Evolutionary conservation across 2,113 vertebrate genomes (phyloP).

Genomic region (Channa maculata): DNA sequence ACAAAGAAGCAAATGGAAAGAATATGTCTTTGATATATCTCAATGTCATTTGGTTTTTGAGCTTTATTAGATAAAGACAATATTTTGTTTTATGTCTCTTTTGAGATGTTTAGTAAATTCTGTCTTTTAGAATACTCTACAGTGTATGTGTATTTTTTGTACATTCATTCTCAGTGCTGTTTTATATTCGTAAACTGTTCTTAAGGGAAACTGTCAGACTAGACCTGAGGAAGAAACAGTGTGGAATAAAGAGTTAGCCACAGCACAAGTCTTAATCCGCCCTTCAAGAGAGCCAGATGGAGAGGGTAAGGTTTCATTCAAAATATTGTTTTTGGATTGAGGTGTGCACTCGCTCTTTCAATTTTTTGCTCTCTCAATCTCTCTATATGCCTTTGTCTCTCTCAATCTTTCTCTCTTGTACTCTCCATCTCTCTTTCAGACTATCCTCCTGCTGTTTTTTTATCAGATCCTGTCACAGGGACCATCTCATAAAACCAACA

Average conservation of each 20-base stretch:
- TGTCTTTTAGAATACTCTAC: background rate
- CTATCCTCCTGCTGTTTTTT: slow-evolving; percentile 65
- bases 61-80: background rate
- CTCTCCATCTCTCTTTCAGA: slow-evolving; percentile 59
- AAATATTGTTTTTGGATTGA: slow-evolving; percentile 86
- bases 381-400: slow-evolving; percentile 56
- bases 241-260: slow-evolving; percentile 77
- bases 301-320: slow-evolving; percentile 83
- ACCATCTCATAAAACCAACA: slow-evolving; percentile 75
- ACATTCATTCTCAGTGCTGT: slow-evolving; percentile 27
- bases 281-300: slow-evolving; percentile 86
- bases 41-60: slow-evolving; percentile 1
- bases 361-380: slow-evolving; percentile 56
- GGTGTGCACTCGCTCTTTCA: slow-evolving; percentile 67
- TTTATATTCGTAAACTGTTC: slow-evolving; percentile 56
- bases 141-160: slow-evolving; percentile 6
- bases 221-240: slow-evolving; percentile 75
- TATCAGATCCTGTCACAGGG: slow-evolving; percentile 78
- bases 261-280: slow-evolving; percentile 83
- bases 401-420: slow-evolving; percentile 59
- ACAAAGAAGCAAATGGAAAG: slow-evolving; percentile 3
- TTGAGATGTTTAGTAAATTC: background rate
- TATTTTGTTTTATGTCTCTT: slow-evolving; percentile 3
- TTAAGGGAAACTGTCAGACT: slow-evolving; percentile 67
- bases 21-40: slow-evolving; percentile 15